Base-by-base conservation (phyloP, 2,113 vertebrate genomes). In the Hiodon tergisus region DNA sequence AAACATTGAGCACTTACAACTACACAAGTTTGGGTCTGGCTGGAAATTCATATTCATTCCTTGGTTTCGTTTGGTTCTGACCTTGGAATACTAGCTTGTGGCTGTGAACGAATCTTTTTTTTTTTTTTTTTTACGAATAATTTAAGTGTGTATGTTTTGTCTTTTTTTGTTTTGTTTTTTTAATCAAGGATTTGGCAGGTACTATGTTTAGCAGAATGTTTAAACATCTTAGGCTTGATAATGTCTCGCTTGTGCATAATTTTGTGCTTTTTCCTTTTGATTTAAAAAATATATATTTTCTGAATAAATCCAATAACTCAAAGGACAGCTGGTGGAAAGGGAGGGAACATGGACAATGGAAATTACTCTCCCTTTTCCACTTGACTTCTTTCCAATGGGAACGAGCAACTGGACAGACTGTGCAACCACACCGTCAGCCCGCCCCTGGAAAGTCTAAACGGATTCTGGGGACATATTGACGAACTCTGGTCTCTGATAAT, bases 251-350 rank as follows among this genome's bases (percentile, higher is more conserved):
- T 57, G 62, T 67, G 53, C 63, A 67, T 71, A 57, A 31, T 69
- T 51, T 16, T n/a, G 67, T 71, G 57, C 47, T 72, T 67, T 75
- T 58, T 16, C 52, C 11, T 67, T 67, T 57, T 67, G 50, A 67
- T 67, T 13, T 59, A 59, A 59, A 67, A 9, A 8, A 11, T 11
- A 16, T 8, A 16, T 17, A n/a, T 75, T 63, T 75, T 75, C 53
- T 68, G 68, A 75, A 67, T 67, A 57, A 74, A 53, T 48, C n/a
- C 11, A 50, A n/a, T n/a, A 9, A 60, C n/a, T 47, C 51, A 67
- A 59, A 31, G 47, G 14, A 4, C 54, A 16, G 46, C 46, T 10
- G 65, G 54, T 1, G 65, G 46, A 9, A 59, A 59, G 54, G 17
- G 47, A 75, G 14, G 16, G 52, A 67, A 5, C n/a, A 17, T 46